A percentile compares a stretch with the other conserved stretches of the same genome.
Evolutionary conservation across 92 coral and sea anemone genomes (phyloP).

Genomic region (Phymanthus crucifer): DNA sequence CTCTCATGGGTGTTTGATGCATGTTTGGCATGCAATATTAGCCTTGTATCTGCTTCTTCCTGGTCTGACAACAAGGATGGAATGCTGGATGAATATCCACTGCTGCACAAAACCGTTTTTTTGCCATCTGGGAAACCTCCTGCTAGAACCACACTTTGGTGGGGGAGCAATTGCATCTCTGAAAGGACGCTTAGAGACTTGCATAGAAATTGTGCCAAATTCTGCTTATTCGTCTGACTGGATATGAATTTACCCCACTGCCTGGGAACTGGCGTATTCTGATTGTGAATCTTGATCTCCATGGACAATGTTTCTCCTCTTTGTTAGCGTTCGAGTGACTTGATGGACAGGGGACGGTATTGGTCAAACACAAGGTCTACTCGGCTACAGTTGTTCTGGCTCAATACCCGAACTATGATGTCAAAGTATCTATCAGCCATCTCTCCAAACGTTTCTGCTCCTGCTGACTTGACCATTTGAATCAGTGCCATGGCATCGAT

Average conservation of each 20-base stretch:
- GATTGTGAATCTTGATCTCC: constrained; percentile 27
- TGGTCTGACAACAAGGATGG: constrained; percentile 22
- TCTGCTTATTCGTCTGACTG: constrained; percentile 51
- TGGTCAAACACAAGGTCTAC: constrained; percentile 44
- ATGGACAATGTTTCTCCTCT: constrained; percentile 36
- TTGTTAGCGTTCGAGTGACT: constrained; percentile 28
- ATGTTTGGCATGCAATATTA: constrained; percentile 35
- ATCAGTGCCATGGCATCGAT: constrained; percentile 48
- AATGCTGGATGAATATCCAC: constrained; percentile 1
- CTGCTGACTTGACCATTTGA: constrained; percentile 35
- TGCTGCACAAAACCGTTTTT: neutral
- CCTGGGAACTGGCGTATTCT: constrained; percentile 49
- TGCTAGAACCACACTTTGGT: constrained; percentile 28
- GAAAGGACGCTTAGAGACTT: constrained; percentile 21
- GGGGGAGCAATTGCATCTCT: constrained; percentile 3
- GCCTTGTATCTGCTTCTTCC: constrained; percentile 29
- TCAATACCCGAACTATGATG: neutral
- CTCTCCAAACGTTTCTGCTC: constrained; percentile 37
- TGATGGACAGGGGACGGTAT: constrained; percentile 37
- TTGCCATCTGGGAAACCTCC: constrained; percentile 49
- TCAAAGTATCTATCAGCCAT: constrained; percentile 30
- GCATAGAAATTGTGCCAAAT: constrained; percentile 28
- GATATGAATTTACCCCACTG: constrained; percentile 50
- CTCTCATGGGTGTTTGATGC: constrained; percentile 36
- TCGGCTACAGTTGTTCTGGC: constrained; percentile 3